Evolutionary conservation across 2,113 vertebrate genomes (phyloP).

Genomic region (Rhinolophus ferrumequinum): DNA sequence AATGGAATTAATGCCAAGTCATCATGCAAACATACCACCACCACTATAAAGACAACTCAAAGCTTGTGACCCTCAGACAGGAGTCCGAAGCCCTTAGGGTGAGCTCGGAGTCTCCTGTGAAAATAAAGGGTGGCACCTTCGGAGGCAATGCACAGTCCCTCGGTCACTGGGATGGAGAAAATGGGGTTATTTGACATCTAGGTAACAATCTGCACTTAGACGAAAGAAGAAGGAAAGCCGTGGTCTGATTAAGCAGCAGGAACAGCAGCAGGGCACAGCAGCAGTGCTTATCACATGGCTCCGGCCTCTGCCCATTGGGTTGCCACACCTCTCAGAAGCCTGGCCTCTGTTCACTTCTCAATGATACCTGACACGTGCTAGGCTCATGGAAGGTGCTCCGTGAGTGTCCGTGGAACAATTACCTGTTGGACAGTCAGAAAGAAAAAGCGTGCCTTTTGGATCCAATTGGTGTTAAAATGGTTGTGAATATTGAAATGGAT

Average conservation of each 20-base stretch:
- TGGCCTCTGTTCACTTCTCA: fast-evolving
- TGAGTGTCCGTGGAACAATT: neutral
- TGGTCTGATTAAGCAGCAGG: neutral
- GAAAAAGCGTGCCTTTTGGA: neutral
- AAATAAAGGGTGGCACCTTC: neutral
- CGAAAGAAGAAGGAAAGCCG: neutral
- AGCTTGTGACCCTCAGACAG: neutral
- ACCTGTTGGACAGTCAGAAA: neutral
- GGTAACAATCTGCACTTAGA: neutral
- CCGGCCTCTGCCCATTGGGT: fast-evolving
- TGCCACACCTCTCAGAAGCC: neutral
- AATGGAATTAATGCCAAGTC: neutral
- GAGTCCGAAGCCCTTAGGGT: no score
- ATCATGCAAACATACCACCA: neutral
- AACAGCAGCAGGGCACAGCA: neutral
- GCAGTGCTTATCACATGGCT: fast-evolving
- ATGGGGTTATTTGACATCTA: neutral
- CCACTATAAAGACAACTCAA: neutral
- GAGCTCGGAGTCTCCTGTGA: neutral
- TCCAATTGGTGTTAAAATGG: neutral
- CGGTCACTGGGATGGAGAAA: neutral
- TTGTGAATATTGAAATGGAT: neutral
- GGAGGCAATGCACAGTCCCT: neutral
- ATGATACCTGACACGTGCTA: fast-evolving
- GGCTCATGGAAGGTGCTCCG: neutral